Evolutionary conservation across 2,888 invertebrate species (phyloP).

Genomic region (Tipula vernalis): DNA sequence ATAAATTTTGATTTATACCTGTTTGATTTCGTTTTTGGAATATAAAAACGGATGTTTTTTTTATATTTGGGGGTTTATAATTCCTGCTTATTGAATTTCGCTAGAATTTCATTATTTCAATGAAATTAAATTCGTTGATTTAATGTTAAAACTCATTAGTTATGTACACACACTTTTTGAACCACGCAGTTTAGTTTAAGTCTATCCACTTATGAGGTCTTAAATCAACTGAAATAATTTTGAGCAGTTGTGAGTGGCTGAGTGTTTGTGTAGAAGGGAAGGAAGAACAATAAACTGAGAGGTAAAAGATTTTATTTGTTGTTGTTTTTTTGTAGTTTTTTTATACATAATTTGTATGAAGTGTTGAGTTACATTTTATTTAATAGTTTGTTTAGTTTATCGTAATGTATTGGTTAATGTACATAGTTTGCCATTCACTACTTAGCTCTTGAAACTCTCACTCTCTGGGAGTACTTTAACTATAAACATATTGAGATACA

Average conservation of each 20-base stretch:
- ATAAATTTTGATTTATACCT: background rate
- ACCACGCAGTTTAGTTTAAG: background rate
- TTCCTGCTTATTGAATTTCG: background rate
- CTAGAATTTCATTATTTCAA: background rate
- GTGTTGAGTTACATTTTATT: background rate
- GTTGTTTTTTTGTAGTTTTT: background rate
- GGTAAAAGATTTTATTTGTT: background rate
- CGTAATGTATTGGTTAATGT: background rate
- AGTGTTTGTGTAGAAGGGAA: background rate
- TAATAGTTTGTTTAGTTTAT: background rate
- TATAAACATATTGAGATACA: background rate
- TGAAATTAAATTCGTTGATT: background rate
- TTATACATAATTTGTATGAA: background rate
- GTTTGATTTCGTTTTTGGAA: background rate
- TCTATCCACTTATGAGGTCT: constrained; percentile 7
- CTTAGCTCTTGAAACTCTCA: background rate
- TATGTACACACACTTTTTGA: background rate
- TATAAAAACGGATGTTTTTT: background rate
- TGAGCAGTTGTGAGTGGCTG: background rate
- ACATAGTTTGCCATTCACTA: background rate
- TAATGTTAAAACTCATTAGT: background rate
- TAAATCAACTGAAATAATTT: background rate
- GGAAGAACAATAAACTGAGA: background rate
- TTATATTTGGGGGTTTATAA: background rate
- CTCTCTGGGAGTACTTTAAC: background rate